Conservation (phyloP, 1,140 invertebrate genomes). For the Drosophila pachea region DNA sequence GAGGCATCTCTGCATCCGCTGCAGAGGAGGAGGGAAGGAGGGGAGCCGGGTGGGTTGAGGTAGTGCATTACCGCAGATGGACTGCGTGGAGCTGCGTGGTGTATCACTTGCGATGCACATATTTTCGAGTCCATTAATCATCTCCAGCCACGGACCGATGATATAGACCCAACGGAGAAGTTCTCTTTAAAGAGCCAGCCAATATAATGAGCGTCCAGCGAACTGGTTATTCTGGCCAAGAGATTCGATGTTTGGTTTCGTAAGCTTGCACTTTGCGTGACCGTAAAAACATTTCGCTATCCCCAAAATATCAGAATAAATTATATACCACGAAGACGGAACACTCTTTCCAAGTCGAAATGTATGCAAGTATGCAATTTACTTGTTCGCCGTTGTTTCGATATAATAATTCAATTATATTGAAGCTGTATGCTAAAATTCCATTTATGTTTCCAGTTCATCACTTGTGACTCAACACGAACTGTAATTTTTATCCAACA, state of each 20-base stretch:
- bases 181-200: slow-evolving; percentile 27
- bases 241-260: neutral
- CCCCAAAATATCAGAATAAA: neutral
- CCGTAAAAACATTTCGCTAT: slow-evolving; percentile 24
- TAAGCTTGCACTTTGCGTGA: slow-evolving; percentile 10
- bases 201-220: slow-evolving; percentile 44
- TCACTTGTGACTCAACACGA: too few species aligned
- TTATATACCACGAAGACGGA: too few species aligned
- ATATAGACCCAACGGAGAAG: slow-evolving; percentile 35
- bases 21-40: neutral
- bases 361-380: too few species aligned
- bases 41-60: neutral
- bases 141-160: slow-evolving; percentile 13
- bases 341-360: too few species aligned
- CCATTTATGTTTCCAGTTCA: too few species aligned
- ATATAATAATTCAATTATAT: neutral
- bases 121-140: slow-evolving; percentile 18
- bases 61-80: slow-evolving; percentile 5
- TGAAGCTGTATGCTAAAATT: neutral
- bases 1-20: neutral
- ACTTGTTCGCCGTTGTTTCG: too few species aligned
- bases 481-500: too few species aligned
- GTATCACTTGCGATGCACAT: slow-evolving; percentile 18
- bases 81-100: slow-evolving; percentile 10
- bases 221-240: slow-evolving; percentile 42